Base-by-base conservation (phyloP, 2,113 vertebrate species). In the Platanista minor region DNA sequence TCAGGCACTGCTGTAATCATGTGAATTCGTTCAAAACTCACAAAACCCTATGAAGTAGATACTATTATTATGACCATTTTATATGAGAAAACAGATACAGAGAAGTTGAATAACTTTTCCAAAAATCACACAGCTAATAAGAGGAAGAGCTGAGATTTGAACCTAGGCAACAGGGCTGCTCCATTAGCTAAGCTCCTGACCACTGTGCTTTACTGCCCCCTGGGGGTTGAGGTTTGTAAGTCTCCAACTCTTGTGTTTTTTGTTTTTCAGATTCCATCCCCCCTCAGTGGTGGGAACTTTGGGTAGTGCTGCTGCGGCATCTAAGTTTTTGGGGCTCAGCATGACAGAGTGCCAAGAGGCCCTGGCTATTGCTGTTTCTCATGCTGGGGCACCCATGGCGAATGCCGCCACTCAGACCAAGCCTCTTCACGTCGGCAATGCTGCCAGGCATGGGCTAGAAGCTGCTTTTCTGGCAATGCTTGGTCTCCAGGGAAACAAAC, bases 361-460 rank as follows among this genome's bases (percentile, higher is more conserved):
- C 59, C 98, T 99, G 98, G 99, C 99, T 4, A 98, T 99, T 5
- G 99, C 99, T 18, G 99, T 99, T 4, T 99, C 99, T 72, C 99
- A 99, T 4, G 99, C 99, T 0, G 99, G 99, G 33, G 99, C 99
- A 2, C 99, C 99, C 1, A 96, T 99, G 96, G 99, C 99, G 90
- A 99, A 99, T 0, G 99, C 99, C 25, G 99, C 99, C 95, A 99
- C 99, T 31, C 99, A 99, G 95, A 99, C 99, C 10, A 99, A 99
- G 97, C 99, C 99, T 52, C 99, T 99, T 6, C 99, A 99, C 0
- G 39, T 99, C 2, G 99, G 99, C 78, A 99, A 99, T 1, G 99
- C 99, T 25, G 98, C 99, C 77, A 98, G 98, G 29, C 98, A 98
- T 0, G 99, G 99, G 27, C 93, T 99, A 82, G 99, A 99, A 98